Base-by-base conservation (phyloP, 2,888 invertebrate species). In the Perizoma affinitatum region DNA sequence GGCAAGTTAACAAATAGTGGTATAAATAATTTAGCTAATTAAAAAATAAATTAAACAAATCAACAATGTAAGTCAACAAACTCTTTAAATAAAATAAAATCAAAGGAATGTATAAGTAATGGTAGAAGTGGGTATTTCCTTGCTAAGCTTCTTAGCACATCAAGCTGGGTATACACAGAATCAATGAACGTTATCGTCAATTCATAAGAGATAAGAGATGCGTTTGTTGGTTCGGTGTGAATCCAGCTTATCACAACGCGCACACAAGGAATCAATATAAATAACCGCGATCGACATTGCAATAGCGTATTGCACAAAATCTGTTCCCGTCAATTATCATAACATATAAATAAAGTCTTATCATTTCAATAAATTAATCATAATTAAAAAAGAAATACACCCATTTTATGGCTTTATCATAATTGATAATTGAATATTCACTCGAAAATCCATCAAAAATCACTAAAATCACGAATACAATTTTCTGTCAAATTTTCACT, bases 61-160 rank as follows among this genome's bases (percentile, higher is more conserved):
- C 74, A 83, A 82, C 78, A 80, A 76, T 54, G 52, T 54, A 57
- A 56, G 55, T 64, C 70, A 63, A 75, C 70, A 72, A 71, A 67
- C 56, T 66, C 66, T 57, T 51, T 62, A 63, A 62, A 63, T 68
- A 66, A 72, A 64, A 59, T 64, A 48, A 77, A 75, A 74, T 76
- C 76, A 78, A 45, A 79, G 83, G 83, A 84, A 84, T 84, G 83
- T 83, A 75, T 75, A 70, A 65, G 68, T 68, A 61, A 48, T 33
- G 33, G 57, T 57, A 54, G 43, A 46, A 56, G n/a, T 48, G 6
- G 9, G 34, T 8, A 8, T 44, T 65, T 59, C 66, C 65, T 65
- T 53, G 53, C 57, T 22, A 22, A 22, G 35, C 9, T 6, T 6
- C 38, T 56, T 49, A 44, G 38, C 5, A 38, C 38, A 7, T 38